Evolutionary conservation across 2,113 vertebrate genomes (phyloP).

Genomic region (Corythaixoides concolor): DNA sequence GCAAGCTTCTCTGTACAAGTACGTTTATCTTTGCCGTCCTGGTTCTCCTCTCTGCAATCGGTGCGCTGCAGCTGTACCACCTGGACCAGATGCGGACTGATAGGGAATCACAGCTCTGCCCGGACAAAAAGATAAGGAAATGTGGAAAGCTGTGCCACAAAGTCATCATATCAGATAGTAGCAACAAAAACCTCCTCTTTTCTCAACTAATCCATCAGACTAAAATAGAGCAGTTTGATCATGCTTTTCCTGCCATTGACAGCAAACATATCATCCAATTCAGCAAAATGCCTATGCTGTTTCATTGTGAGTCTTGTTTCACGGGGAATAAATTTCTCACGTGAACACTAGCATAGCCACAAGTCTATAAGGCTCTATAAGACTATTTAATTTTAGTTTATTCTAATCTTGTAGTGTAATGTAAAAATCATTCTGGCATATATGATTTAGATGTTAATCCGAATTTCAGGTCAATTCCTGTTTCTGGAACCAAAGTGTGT

Average conservation of each 20-base stretch:
- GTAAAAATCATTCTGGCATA: not conserved
- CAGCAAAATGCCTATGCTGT: not conserved
- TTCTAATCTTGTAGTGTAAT: not conserved
- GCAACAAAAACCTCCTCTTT: not conserved
- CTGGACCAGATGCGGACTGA: not conserved
- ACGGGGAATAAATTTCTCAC: not conserved
- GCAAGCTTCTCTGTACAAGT: not conserved
- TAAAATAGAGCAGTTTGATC: not conserved
- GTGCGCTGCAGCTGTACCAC: not conserved
- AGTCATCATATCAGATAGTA: not conserved
- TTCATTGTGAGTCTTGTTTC: not conserved
- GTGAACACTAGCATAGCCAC: not conserved
- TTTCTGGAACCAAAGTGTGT: not conserved
- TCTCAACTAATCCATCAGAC: not conserved
- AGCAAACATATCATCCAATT: not conserved
- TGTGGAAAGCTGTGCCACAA: not conserved
- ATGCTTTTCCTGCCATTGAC: not conserved
- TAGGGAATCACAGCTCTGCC: not conserved
- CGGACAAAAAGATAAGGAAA: not conserved
- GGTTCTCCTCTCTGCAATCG: not conserved
- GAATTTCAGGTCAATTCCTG: not conserved
- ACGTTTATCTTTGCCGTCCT: conserved; percentile 3
- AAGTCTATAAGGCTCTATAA: not conserved
- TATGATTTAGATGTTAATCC: not conserved
- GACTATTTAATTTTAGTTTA: not conserved